Evolutionary conservation across 2,113 vertebrate species (phyloP), one percentile per base, ranked within the genome.

Genomic region (Sturnus vulgaris): DNA sequence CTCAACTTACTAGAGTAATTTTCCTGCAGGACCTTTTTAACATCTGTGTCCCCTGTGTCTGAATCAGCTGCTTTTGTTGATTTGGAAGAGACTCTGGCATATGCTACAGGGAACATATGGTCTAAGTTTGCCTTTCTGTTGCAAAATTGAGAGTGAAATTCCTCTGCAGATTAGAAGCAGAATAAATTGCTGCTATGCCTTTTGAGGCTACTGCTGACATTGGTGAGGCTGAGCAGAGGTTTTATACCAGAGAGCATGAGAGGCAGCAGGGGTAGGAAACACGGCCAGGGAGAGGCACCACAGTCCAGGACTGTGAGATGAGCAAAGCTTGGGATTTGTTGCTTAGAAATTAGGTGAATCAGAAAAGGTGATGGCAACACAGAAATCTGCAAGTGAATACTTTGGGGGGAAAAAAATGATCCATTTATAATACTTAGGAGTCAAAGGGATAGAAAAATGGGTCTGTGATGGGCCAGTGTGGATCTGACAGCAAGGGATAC

Each of bases 11-110:
- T n/a, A 9, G 47, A 92, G 63, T 15, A 21, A 81, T 88, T 90
- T 94, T 88, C 79, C 79, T 86, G 55, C 59, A 33, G 86, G 94
- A 92, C 79, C 76, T 93, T 93, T 70, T 57, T 7, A 79, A 91
- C 93, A 93, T 91, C 92, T 90, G 92, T 75, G 64, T 50, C 77
- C 44, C 40, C 61, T 10, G 35, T 18, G 52, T 35, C 79, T 81
- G 86, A 83, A 70, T 92, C 93, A 94, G 88, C 90, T 92, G 86
- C 86, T 90, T 90, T 81, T 86, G 82, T 92, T 93, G 92, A 72
- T 76, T 82, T 88, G 90, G 86, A 81, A 93, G 49, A 68, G 85
- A 27, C 27, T 52, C 57, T 55, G 81, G 88, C 80, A 63, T 59
- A 88, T 63, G 82, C 86, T 90, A 33, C 57, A 22, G 55, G 50